Base-by-base conservation (phyloP, 2,113 vertebrate species). In the Thamnaconus septentrionalis region DNA sequence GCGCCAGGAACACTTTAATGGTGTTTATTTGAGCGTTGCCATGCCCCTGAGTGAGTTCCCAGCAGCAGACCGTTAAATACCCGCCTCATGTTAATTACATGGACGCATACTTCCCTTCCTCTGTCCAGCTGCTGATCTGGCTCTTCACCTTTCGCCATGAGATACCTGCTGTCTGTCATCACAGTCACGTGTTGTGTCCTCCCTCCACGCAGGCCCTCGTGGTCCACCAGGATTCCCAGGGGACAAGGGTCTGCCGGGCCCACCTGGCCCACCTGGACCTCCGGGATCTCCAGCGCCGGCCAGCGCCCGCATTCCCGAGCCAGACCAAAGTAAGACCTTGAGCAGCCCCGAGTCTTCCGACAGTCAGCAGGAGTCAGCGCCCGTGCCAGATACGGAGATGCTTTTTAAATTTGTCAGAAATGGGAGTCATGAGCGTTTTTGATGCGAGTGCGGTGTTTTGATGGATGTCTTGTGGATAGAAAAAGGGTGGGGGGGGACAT, bases 151-250 rank as follows among this genome's bases (percentile, higher is more conserved):
- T 53, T 63, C 48, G 31, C 31, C n/a, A 12, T 39, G 50, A 49
- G 12, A 45, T 12, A 40, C n/a, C n/a, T n/a, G n/a, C n/a, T n/a
- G 18, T 31, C 18, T 31, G 18, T 31, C 18, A 31, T 31, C 18
- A 31, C 11, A 73, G 51, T 73, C 12, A 70, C 61, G 59, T 48
- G 18, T 39, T 12, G 8, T 3, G 9, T 48, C 46, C 40, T 5
- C 65, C 11, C 31, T 69, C 62, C 62, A 58, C 59, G 86, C 85
- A 75, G 96, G 42, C 71, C 94, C 74, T 66, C 94, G 71, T 61
- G 96, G 95, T 48, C 92, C 90, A 3, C 93, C 93, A 0, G 96
- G 96, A 42, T 82, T 83, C 49, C 94, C 93, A 3, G 95, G 95
- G 78, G 93, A 96, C 56, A 94, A 85, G 66, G 96, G 96, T 11